A percentile compares a stretch with the other conserved stretches of the same genome.
Conservation (phyloP, 2,888 invertebrate genomes). For the Xanthia togata region DNA sequence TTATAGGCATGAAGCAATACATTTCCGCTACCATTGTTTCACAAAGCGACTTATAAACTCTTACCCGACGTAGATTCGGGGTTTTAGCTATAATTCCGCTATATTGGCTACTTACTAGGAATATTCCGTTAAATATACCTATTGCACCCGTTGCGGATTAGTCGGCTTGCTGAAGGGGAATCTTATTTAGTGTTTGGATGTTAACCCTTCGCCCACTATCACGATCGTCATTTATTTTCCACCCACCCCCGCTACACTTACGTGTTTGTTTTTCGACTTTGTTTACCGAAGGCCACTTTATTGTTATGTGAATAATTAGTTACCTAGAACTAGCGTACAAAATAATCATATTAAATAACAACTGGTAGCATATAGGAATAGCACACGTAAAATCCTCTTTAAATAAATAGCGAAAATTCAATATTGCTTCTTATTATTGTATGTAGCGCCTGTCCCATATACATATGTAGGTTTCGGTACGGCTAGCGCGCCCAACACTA, state of each 20-base stretch:
- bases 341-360: neutral
- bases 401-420: no score
- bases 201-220: conserved; percentile 9
- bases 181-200: conserved; percentile 4
- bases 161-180: neutral
- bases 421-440: no score
- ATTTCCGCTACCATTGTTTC: neutral
- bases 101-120: neutral
- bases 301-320: neutral
- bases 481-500: neutral
- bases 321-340: neutral
- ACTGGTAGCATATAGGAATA: neutral
- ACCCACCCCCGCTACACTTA: neutral
- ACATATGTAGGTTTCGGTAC: neutral
- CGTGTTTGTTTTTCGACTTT: neutral
- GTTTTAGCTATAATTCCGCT: conserved; percentile 11
- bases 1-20: neutral
- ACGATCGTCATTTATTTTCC: conserved; percentile 10
- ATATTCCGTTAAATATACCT: conserved; percentile 31
- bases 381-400: neutral
- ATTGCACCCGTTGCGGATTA: conserved; percentile 15
- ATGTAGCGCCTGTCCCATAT: neutral
- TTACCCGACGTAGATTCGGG: neutral
- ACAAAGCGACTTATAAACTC: neutral
- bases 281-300: neutral